Evolutionary conservation across 2,888 invertebrate genomes (phyloP), one percentile per base, ranked within the genome.

Genomic region (Sarcophaga variegata): DNA sequence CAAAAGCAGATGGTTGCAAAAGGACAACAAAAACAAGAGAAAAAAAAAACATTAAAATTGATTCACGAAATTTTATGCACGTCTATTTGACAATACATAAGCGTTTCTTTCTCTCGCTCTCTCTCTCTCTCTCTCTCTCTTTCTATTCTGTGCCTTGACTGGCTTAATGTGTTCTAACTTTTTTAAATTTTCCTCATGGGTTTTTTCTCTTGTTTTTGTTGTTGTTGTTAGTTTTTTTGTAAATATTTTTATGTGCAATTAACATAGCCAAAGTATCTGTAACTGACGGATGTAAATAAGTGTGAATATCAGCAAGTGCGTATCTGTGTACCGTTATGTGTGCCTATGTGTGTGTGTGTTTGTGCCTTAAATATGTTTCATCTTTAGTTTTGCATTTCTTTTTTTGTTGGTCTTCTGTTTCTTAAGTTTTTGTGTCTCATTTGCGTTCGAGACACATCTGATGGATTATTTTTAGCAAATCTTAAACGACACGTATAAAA

Each of bases 401-500:
- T 59, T 72, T 20, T 82, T 69, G 69, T 59, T 54, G 4, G 37
- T 10, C 69, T 62, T 27, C 17, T 76, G 25, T 64, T 80, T 74
- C 67, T 84, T 69, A 80, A 76, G 84, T 54, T 54, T 54, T 54
- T 54, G 17, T 54, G 17, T 54, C 17, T 54, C 54, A 54, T 54
- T 54, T 54, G 2, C 5, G 54, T 4, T 54, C 54, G 4, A 54
- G 54, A 54, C 54, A 80, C 84, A 84, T 84, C 84, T 80, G 86
- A 86, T 83, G 83, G 78, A 78, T 86, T 86, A 83, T 86, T 81
- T 86, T 78, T 74, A 86, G 74, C 86, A 86, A 80, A 80, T 67
- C 77, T 27, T 80, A 45, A 66, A 75, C 70, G 76, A 79, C 79
- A 66, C 70, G 70, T 71, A 81, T 76, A 83, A 82, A 86, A 83